These are phyloP conservation scores for Haliclona indistincta DNA, from an alignment of 37 sponge, comb jelly and placozoan genomes.

Conservation along the genomic window DNA sequence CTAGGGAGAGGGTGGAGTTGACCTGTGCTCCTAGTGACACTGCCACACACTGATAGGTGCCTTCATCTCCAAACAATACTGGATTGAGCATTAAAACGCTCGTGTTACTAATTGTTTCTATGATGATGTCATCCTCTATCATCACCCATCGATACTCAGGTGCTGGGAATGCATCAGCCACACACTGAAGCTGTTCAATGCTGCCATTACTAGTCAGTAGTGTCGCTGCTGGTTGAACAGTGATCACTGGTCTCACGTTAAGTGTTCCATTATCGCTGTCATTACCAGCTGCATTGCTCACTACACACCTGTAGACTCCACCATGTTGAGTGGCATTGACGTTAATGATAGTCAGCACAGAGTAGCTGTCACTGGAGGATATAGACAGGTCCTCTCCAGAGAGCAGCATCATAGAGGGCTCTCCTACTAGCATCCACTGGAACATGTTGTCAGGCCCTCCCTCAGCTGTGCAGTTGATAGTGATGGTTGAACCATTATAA, in stretches of 20 bases:
- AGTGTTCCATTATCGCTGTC: constrained; percentile 22
- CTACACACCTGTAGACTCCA: constrained; percentile 63
- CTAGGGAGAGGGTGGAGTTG: no score
- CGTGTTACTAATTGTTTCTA: no score
- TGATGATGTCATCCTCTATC: no score
- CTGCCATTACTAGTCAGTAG: background rate
- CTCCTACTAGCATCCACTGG: no score
- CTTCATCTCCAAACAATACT: constrained; percentile 22
- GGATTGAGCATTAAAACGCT: background rate
- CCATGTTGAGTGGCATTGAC: constrained; percentile 44
- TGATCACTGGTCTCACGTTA: constrained; percentile 18
- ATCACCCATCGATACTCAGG: constrained; percentile 19
- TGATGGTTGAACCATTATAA: no score
- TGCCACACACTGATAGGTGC: constrained; percentile 4
- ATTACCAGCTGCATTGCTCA: constrained; percentile 65
- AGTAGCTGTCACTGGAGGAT: no score
- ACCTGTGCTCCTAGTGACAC: background rate
- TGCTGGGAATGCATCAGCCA: constrained; percentile 21
- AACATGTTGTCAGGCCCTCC: no score
- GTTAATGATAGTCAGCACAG: no score
- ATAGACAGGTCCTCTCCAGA: no score
- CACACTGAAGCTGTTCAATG: background rate
- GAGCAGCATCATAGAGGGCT: no score
- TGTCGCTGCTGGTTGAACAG: background rate
- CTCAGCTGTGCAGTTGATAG: no score